Base-by-base conservation (phyloP, 1,140 invertebrate species). In the Rhyzopertha dominica region DNA sequence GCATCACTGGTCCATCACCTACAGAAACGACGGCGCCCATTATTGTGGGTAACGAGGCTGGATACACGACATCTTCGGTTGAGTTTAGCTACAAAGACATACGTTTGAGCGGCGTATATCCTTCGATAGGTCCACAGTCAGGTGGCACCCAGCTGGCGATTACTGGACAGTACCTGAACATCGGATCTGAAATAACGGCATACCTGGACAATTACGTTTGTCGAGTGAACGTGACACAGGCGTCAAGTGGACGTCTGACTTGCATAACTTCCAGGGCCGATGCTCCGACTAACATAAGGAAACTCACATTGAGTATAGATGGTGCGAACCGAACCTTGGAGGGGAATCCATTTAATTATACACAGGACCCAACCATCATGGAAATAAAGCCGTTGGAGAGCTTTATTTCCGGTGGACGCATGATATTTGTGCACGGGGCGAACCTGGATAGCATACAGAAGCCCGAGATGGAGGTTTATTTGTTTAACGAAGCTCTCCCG, bases 131-230 rank as follows among this genome's bases (percentile, higher is more conserved):
- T 0, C 95, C 95, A 3, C 80, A 87, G 55, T 92, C 91, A 51
- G 96, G 95, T 16, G 95, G 95, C 1, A 98, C 95, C 0, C 81
- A 86, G 54, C 68, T 99, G 31, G 89, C 88, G 2, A 86, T 99
- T 43, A 84, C 81, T 50, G 96, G 96, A 12, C 79, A 84, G 51
- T 87, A 95, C 70, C 70, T 99, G 31, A 95, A 98, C 63, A 92
- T 97, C 62, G 96, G 96, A 3, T 92, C 89, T 20, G 81, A 80
- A 47, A 86, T 94, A 43, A 80, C 80, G 2, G 91, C 94, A 0
- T 88, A 80, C 65, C 70, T 98, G 5, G 94, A 95, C 69, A 85
- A 93, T 51, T 73, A 92, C 36, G 80, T 86, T 3, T 98, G 95
- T 70, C 71, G 78, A 53, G 88, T 96, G 5, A 91, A 95, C 63